Conservation (phyloP, 2,113 vertebrate species). For the Bucco capensis region DNA sequence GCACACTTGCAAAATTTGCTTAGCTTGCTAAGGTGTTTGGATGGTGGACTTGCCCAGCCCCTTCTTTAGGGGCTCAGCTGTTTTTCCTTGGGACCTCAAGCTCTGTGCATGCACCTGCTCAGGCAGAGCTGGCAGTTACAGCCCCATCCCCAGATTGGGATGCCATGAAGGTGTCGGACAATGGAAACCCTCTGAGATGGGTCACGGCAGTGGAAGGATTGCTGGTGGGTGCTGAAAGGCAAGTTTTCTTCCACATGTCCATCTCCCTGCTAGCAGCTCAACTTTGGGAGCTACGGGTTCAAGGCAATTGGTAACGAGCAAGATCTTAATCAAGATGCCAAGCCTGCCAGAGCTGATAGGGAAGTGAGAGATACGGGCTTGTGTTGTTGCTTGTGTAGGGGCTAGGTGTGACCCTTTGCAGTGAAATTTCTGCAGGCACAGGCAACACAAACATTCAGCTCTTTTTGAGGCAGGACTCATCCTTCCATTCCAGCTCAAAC, state of each 20-base stretch:
- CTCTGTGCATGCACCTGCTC: fast-evolving
- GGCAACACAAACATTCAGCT: neutral
- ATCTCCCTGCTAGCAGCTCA: neutral
- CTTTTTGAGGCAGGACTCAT: neutral
- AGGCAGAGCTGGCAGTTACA: neutral
- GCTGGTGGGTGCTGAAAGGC: fast-evolving
- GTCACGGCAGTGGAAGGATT: neutral
- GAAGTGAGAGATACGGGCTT: neutral
- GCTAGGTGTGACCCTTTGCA: neutral
- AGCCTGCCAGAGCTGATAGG: neutral
- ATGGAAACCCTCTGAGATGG: neutral
- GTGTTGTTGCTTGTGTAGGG: neutral
- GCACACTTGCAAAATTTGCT: neutral
- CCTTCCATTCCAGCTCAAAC: neutral
- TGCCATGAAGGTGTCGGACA: neutral
- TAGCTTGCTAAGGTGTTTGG: neutral
- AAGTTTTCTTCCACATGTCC: neutral
- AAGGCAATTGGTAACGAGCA: neutral
- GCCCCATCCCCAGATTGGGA: neutral
- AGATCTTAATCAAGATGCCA: neutral
- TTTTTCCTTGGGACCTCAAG: neutral
- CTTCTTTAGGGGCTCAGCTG: neutral
- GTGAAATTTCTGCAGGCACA: fast-evolving
- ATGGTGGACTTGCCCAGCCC: neutral
- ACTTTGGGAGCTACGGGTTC: neutral